Conservation (phyloP, 2,888 invertebrate species). For the Dyspetes luteomarginatus region DNA sequence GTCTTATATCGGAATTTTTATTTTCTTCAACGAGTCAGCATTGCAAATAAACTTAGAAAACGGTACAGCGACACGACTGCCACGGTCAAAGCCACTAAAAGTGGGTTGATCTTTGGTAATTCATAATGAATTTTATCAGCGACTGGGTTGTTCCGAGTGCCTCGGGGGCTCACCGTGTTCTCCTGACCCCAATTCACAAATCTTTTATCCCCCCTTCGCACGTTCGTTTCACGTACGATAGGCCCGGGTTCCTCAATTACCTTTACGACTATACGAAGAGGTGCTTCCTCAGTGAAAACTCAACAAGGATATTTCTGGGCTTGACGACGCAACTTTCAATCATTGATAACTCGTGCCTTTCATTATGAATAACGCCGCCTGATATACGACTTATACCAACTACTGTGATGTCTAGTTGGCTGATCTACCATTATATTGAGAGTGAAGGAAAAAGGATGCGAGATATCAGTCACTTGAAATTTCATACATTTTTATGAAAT, state of each 20-base stretch:
- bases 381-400: not conserved
- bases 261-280: conserved; percentile 12
- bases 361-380: not conserved
- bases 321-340: conserved; percentile 28
- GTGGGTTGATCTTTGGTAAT: conserved; percentile 68
- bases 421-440: conserved; percentile 17
- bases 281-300: conserved; percentile 36
- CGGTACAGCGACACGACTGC: conserved; percentile 10
- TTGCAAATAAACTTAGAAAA: conserved; percentile 18
- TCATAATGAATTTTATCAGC: conserved; percentile 69
- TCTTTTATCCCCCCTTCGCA: conserved; percentile 52
- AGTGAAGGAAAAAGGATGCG: no score
- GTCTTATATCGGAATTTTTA: not conserved
- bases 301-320: conserved; percentile 5
- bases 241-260: conserved; percentile 51
- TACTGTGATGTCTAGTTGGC: conserved; percentile 10
- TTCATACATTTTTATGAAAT: no score
- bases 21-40: not conserved
- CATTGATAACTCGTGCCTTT: conserved; percentile 50
- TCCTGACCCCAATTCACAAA: conserved; percentile 70
- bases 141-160: conserved; percentile 61
- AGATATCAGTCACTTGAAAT: no score
- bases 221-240: conserved; percentile 26
- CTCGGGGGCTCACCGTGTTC: conserved; percentile 67
- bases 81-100: conserved; percentile 52